Evolutionary conservation across 2,888 invertebrate genomes (phyloP).

Genomic region (Argyresthia goedartella): DNA sequence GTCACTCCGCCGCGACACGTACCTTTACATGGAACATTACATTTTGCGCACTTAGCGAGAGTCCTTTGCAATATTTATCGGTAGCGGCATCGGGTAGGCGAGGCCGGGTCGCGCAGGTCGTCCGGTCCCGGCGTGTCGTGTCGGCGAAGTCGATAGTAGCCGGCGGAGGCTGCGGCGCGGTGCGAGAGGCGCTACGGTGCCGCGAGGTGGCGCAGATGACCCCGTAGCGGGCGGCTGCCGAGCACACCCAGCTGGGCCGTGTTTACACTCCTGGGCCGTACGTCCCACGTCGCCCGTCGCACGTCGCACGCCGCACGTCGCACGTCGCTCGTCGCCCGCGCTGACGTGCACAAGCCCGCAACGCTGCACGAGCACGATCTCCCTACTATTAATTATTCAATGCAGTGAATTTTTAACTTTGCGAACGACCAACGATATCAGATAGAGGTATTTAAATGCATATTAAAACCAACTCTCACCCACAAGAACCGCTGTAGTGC

Average conservation of each 20-base stretch:
- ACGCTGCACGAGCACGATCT: constrained; percentile 41
- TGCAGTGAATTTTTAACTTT: constrained; percentile 63
- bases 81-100: not conserved
- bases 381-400: constrained; percentile 56
- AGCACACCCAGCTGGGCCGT: constrained; percentile 22
- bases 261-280: constrained; percentile 53
- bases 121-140: not conserved
- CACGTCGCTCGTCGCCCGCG: constrained; percentile 27
- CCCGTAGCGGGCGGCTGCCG: constrained; percentile 13
- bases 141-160: not conserved
- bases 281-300: constrained; percentile 26
- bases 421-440: constrained; percentile 39
- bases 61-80: not conserved
- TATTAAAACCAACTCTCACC: constrained; percentile 48
- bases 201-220: not conserved
- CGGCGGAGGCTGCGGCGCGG: constrained; percentile 2
- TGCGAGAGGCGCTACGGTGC: not conserved
- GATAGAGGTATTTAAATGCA: constrained; percentile 62
- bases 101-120: not conserved
- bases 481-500: constrained; percentile 54
- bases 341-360: constrained; percentile 27
- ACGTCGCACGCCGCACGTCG: constrained; percentile 37
- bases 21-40: constrained; percentile 34
- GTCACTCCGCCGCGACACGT: constrained; percentile 36
- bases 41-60: constrained; percentile 26